Percentiles rank a stretch among this genome's conserved stretches.
phyloP scores from a whole-genome alignment of 2,113 vertebrate species.

The Perca schrenkii region DNA sequence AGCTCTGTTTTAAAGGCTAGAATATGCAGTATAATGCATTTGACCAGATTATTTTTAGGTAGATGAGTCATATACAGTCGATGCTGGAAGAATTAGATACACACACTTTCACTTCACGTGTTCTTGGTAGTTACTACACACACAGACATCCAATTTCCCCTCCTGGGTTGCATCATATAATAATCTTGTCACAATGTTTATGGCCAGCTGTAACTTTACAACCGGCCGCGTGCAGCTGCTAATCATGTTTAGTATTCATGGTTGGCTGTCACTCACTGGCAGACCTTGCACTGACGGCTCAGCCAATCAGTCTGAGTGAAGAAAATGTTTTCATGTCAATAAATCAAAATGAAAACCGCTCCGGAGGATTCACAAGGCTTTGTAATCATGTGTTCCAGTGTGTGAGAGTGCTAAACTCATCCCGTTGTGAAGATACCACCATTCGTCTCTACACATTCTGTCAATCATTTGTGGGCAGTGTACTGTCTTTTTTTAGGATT shows the following conservation, averaged over 20 bases:
- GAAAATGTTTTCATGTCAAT: constrained; percentile 52
- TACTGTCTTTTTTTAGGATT: too few relatives aligned
- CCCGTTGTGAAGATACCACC: constrained; percentile 21
- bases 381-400: constrained; percentile 38
- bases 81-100: background rate
- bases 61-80: background rate
- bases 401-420: constrained; percentile 42
- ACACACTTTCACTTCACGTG: background rate
- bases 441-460: background rate
- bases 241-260: constrained; percentile 49
- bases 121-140: background rate
- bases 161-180: constrained; percentile 13
- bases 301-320: constrained; percentile 33
- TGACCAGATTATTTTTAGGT: constrained; percentile 6
- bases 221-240: constrained; percentile 3
- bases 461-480: background rate
- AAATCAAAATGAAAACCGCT: constrained; percentile 59
- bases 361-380: constrained; percentile 22
- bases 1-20: constrained; percentile 29
- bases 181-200: constrained; percentile 44
- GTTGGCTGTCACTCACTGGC: constrained; percentile 35
- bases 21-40: constrained; percentile 11
- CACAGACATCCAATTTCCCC: constrained; percentile 11
- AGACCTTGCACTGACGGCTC: constrained; percentile 5
- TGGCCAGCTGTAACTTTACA: constrained; percentile 39